Evolutionary conservation across 2,797 vertebrate species (phyloP), one percentile per base, ranked within the genome.

Genomic region (Salmo trutta): DNA sequence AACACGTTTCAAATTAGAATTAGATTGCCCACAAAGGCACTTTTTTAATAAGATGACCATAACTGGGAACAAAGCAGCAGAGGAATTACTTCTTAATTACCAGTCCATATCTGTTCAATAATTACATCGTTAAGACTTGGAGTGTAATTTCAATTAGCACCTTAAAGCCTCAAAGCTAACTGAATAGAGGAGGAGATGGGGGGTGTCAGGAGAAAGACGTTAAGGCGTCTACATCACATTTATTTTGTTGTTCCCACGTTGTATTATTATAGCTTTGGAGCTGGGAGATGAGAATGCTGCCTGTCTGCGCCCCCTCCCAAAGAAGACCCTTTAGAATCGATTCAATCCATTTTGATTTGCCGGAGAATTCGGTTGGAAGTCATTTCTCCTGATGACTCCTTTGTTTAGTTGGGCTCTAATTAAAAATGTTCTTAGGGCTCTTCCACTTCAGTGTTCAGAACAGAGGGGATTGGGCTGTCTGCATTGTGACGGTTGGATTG

Each of bases 21-120:
- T 47, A 47, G 41, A 47, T 47, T 12, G 80, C 77, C 83, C 76
- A 76, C 66, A 64, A 81, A 84, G 75, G 71, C 71, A 69, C 69
- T 77, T 59, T 64, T 68, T 51, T 29, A 47, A 47, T 47, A 72
- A 71, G 78, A 80, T 75, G 73, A 65, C 85, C 82, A 79, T 84
- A 87, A 85, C 82, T 51, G 52, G 68, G 74, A 86, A 85, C 78
- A 86, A 88, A 88, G 83, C 76, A 47, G 81, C 79, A 21, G 78
- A 88, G 81, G 83, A 87, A 88, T 87, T 77, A 84, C 81, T 86
- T 89, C 89, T 87, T 90, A 90, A 90, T 89, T 87, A 89, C 83
- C 84, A 83, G 76, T 79, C 78, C 82, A 69, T 85, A 85, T 86
- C 85, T 82, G 74, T 84, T 88, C 82, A 77, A 83, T 87, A 88